Percentiles rank a stretch among this genome's conserved stretches.
These are phyloP conservation scores for Cydia strobilella DNA, from an alignment of 1,140 invertebrate genomes.

Conservation along the genomic window DNA sequence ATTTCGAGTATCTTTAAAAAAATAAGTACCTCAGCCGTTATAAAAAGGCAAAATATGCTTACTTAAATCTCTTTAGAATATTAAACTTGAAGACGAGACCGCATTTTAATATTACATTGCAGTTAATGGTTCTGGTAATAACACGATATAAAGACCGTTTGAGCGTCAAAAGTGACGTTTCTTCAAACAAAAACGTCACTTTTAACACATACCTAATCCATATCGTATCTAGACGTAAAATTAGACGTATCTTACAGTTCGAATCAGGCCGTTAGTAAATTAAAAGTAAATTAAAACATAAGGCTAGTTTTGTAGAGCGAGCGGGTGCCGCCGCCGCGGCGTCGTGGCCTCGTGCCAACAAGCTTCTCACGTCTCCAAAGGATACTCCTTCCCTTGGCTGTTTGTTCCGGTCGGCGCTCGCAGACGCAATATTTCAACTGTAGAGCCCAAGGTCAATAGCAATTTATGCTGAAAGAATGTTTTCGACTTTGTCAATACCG, in stretches of 20 bases:
- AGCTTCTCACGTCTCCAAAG: slow-evolving; percentile 54
- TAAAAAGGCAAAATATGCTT: slow-evolving; percentile 20
- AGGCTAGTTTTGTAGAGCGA: slow-evolving; percentile 48
- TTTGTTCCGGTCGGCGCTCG: slow-evolving; percentile 40
- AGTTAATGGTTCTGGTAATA: slow-evolving; percentile 12
- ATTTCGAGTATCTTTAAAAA: slow-evolving; percentile 45
- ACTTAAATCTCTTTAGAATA: slow-evolving; percentile 15
- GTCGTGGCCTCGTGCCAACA: slow-evolving; percentile 60
- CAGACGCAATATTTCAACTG: slow-evolving; percentile 29
- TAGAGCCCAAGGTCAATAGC: slow-evolving; percentile 26
- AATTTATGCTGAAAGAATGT: slow-evolving; percentile 19
- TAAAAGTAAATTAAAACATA: slow-evolving; percentile 37
- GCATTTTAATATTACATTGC: slow-evolving; percentile 20
- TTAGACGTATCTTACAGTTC: too few species aligned
- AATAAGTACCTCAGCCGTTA: slow-evolving; percentile 35
- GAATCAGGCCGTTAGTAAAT: too few species aligned
- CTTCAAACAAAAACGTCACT: too few species aligned
- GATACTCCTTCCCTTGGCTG: slow-evolving; percentile 38
- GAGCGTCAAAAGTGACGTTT: too few species aligned
- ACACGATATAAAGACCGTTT: slow-evolving; percentile 4
- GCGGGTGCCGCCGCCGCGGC: slow-evolving; percentile 47
- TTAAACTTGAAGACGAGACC: slow-evolving; percentile 16
- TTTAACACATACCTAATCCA: too few species aligned
- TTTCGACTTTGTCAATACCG: not conserved
- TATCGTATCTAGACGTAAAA: too few species aligned